Evolutionary conservation across 1,140 invertebrate genomes (phyloP).

Genomic region (Cardiocondyla obscurior): DNA sequence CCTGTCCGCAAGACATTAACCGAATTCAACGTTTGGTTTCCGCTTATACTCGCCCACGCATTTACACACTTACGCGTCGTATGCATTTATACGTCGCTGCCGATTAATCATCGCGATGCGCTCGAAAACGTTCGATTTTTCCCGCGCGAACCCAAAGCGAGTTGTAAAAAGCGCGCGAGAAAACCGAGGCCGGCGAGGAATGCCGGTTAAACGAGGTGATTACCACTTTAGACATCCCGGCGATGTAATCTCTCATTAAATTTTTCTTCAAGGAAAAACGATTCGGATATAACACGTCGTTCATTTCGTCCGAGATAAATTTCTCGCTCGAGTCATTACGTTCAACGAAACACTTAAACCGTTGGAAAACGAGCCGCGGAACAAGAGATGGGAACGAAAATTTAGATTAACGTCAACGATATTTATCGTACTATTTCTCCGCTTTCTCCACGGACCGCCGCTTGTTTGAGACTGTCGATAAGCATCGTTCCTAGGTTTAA

Average conservation of each 20-base stretch:
- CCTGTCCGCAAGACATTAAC: slow-evolving; percentile 80
- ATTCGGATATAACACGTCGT: not conserved
- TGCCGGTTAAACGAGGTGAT: slow-evolving; percentile 1
- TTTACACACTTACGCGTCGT: slow-evolving; percentile 54
- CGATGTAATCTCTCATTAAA: slow-evolving; percentile 23
- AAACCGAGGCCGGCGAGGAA: not conserved
- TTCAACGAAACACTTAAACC: not conserved
- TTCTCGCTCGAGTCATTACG: not conserved
- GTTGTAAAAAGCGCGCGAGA: not conserved
- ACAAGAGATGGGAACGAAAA: not conserved
- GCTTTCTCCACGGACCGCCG: not conserved
- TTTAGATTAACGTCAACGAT: not conserved
- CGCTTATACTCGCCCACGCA: slow-evolving; percentile 73
- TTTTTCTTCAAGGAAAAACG: not conserved
- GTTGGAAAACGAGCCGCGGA: not conserved
- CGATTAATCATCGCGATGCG: not conserved
- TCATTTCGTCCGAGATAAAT: not conserved
- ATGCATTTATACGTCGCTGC: not conserved
- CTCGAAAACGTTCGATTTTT: not conserved
- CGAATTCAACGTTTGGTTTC: slow-evolving; percentile 80
- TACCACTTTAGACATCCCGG: not conserved
- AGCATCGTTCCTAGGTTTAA: not conserved
- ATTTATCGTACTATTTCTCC: not conserved
- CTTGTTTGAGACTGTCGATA: not conserved
- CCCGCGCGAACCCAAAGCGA: not conserved